Evolutionary conservation across 1,140 invertebrate species (phyloP), one percentile per base, ranked within the genome.

Genomic region (Dreissena polymorpha): DNA sequence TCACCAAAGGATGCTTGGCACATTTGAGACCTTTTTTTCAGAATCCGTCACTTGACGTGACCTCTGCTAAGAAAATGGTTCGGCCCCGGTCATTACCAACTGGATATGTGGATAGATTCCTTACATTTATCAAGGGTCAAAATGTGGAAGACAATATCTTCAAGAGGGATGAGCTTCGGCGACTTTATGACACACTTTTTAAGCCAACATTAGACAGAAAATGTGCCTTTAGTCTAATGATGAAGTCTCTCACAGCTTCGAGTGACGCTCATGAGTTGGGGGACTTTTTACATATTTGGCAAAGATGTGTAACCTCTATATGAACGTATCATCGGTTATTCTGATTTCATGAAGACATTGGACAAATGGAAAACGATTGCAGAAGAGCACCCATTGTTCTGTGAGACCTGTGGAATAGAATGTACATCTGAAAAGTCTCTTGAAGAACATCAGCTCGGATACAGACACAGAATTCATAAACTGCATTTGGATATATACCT

Each of bases 401-500:
- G 74, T 39, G 63, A 68, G 0, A 63, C 50, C 21, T 77, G 74
- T 77, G 74, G 74, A 10, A 25, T 77, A 12, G 60, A 77, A 18
- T 77, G 74, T 64, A 0, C 64, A 13, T 21, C 60, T 23, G 74
- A 77, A 27, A 67, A 67, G 6, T 25, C 64, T 23, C 65, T 77
- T 16, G 63, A 77, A 21, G 29, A 21, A 23, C 74, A 77, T 50
- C n/a, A 67, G 29, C 64, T 67, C 27, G 74, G 74, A 10, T 8
- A 39, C 7, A 16, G 74, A 23, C 74, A 77, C 18, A 77, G 74
- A 25, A 67, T 77, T 53, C 74, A 77, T 23, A 77, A 77, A 23
- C 65, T 77, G 49, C 74, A 77, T 51, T 21, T 65, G 50, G 74
- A 67, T 21, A 51, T 77, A 18, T 77, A 49, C 60, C 63, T 12